Percentiles rank a stretch among this genome's conserved stretches.
phyloP scores from a whole-genome alignment of 2,113 vertebrate species.

The Numida meleagris region DNA sequence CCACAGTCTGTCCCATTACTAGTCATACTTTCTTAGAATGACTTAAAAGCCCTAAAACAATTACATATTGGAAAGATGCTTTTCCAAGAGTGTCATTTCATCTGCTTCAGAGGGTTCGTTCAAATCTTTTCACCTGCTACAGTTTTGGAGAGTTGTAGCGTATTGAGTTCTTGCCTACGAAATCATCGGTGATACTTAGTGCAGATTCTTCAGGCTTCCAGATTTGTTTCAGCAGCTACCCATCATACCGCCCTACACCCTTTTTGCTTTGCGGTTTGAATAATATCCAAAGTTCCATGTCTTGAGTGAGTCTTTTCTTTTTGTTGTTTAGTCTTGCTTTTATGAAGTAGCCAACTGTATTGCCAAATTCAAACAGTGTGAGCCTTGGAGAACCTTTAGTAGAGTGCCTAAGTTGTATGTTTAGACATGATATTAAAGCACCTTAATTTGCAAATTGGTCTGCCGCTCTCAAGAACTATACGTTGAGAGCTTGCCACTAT shows the following conservation, averaged over 20 bases:
- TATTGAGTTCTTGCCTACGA: background rate
- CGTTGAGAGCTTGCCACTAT: constrained; percentile 4
- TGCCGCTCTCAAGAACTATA: background rate
- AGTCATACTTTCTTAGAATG: background rate
- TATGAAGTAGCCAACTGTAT: background rate
- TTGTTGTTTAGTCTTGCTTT: constrained; percentile 18
- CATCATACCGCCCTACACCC: background rate
- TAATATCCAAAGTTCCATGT: background rate
- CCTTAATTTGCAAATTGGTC: background rate
- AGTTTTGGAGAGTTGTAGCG: background rate
- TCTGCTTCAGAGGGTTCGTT: background rate
- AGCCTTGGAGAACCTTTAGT: background rate
- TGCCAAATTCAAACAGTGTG: background rate
- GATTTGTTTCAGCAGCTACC: background rate
- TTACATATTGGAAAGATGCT: background rate
- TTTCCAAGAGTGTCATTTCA: background rate
- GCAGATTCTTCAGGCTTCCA: background rate
- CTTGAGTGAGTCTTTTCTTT: background rate
- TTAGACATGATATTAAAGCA: background rate
- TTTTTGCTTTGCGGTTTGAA: background rate
- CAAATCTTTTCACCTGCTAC: background rate
- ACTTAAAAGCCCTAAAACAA: background rate
- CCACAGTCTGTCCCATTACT: background rate
- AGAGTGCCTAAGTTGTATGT: background rate
- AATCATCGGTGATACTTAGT: background rate